phyloP scores from a whole-genome alignment of 2,113 vertebrate species.

The Macquaria australasica region DNA sequence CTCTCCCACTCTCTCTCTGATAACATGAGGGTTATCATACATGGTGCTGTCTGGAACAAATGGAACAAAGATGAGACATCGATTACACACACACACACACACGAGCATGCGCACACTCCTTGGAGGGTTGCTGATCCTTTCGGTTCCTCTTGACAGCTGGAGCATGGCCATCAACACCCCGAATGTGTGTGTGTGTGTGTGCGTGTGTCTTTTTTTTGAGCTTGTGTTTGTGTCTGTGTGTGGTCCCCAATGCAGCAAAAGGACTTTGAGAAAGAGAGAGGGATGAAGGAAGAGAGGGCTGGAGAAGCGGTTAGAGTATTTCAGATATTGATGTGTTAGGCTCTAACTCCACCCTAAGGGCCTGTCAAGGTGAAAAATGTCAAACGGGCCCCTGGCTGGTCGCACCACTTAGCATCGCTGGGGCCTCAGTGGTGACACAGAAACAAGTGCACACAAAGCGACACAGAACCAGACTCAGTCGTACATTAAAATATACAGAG shows the following conservation, averaged over 20 bases:
- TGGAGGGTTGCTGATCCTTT: slow-evolving; percentile 69
- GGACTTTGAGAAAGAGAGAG: slow-evolving; percentile 67
- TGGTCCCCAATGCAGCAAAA: slow-evolving; percentile 41
- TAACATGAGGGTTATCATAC: slow-evolving; percentile 77
- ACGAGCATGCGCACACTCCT: slow-evolving; percentile 34
- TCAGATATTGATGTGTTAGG: slow-evolving; percentile 74
- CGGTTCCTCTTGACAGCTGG: slow-evolving; percentile 71
- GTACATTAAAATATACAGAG: neutral
- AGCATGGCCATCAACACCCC: slow-evolving; percentile 65
- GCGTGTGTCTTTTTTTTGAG: slow-evolving; percentile 1
- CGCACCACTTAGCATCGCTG: slow-evolving; percentile 55
- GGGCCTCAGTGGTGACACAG: slow-evolving; percentile 42
- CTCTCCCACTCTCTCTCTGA: slow-evolving; percentile 51
- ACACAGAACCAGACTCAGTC: neutral
- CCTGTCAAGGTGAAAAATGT: slow-evolving; percentile 71
- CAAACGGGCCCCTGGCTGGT: slow-evolving; percentile 55
- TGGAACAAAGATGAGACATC: slow-evolving; percentile 80
- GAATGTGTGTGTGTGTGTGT: slow-evolving; percentile 7
- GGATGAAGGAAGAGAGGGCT: slow-evolving; percentile 43
- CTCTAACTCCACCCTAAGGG: slow-evolving; percentile 73
- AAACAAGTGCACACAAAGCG: slow-evolving; percentile 8
- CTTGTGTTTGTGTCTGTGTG: slow-evolving; percentile 1
- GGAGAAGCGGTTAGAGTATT: slow-evolving; percentile 63
- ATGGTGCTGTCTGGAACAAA: slow-evolving; percentile 74
- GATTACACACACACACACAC: slow-evolving; percentile 63